Base-by-base conservation (phyloP, 2,888 invertebrate species). In the Ennomos fuscantarius region DNA sequence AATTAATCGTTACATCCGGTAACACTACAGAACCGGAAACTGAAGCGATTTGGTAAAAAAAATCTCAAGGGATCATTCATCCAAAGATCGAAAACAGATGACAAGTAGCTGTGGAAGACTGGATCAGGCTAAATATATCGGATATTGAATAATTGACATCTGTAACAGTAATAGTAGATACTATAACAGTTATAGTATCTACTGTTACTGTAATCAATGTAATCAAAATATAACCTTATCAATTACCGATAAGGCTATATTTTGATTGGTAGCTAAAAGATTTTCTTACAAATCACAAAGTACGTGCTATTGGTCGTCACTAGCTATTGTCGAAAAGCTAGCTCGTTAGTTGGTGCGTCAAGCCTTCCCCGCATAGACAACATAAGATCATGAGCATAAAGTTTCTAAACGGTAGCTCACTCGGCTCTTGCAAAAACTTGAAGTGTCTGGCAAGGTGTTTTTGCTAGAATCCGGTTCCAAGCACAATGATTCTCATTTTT, bases 1-100 rank as follows among this genome's bases (percentile, higher is more conserved):
- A 74, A 82, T 82, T 81, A 82, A 87, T 84, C 83, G 77, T 68
- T 78, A 68, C 74, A 87, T 88, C 90, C 89, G 87, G 82, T 68
- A 65, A 65, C 65, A 72, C 78, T 82, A 65, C 70, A 84, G 76
- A 64, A 72, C 84, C 86, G 89, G 88, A 89, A 84, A 82, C 80
- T 69, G 72, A 71, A 69, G 70, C 71, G 71, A 74, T 76, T 78
- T 78, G 74, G 78, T 78, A 79, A 82, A 84, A 81, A 74, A 72
- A 54, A 48, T 48, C 54, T 51, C 56, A 60, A 55, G 47, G 51
- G 54, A 47, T 51, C 60, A 60, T 59, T 59, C 58, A 59, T 59
- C 58, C 54, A 12, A 2, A n/a, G 24, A 50, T 53, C 53, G 58
- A 49, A 41, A 54, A 49, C 58, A 58, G 52, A 58, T 58, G 59